These are phyloP conservation scores for Nebria ingens DNA, from an alignment of 1,140 invertebrate genomes.

Conservation along the genomic window DNA sequence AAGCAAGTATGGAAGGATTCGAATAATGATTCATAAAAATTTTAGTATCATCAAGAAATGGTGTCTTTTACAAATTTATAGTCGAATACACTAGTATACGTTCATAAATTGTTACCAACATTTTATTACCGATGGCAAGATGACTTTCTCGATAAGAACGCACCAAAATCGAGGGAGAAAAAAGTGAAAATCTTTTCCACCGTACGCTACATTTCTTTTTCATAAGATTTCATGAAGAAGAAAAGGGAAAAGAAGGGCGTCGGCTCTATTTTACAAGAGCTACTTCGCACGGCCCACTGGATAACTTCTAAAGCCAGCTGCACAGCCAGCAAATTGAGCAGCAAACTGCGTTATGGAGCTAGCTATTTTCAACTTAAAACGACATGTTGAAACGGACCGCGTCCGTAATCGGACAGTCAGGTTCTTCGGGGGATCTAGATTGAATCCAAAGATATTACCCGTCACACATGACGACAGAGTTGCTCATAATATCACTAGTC, in stretches of 20 bases:
- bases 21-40: background rate
- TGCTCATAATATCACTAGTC: no score
- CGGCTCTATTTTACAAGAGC: background rate
- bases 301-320: background rate
- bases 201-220: conserved; percentile 6
- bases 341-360: no score
- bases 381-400: background rate
- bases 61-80: background rate
- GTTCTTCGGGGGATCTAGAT: background rate
- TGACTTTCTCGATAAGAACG: conserved; percentile 1
- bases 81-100: background rate
- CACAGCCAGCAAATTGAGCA: background rate
- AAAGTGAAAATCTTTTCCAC: conserved; percentile 2
- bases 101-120: conserved; percentile 7
- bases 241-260: no score
- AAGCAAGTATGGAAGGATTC: background rate
- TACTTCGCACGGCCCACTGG: background rate
- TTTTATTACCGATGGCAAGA: conserved; percentile 3
- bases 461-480: no score
- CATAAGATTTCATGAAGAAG: background rate
- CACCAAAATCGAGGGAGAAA: background rate
- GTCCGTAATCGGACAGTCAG: background rate
- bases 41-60: background rate
- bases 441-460: background rate
- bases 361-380: no score